Conservation (phyloP, 2,113 vertebrate genomes). For the Solea senegalensis region DNA sequence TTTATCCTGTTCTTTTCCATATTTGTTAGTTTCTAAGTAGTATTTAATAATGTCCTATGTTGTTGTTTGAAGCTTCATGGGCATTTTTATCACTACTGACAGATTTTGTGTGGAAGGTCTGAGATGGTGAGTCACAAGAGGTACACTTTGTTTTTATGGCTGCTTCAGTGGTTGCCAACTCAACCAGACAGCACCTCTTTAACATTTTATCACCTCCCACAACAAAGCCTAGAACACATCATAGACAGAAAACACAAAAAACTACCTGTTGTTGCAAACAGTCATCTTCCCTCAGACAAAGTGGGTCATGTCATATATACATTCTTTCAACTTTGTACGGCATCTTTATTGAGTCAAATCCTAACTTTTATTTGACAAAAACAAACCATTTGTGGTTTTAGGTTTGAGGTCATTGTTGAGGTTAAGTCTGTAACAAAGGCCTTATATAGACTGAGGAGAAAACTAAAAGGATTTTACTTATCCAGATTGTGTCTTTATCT, state of each 20-base stretch:
- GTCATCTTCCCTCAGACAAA: too few relatives aligned
- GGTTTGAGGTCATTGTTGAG: not conserved
- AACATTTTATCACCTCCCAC: conserved; percentile 13
- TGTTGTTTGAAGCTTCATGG: not conserved
- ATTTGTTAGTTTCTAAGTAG: too few relatives aligned
- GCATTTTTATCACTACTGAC: not conserved
- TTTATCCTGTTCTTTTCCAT: too few relatives aligned
- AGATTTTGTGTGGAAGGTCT: conserved; percentile 1
- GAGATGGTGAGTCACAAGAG: conserved; percentile 13
- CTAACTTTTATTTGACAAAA: not conserved
- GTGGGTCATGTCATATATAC: too few relatives aligned
- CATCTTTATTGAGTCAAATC: not conserved
- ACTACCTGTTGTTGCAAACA: too few relatives aligned
- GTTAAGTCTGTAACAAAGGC: too few relatives aligned
- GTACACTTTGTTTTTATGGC: conserved; percentile 5
- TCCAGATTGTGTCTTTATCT: too few relatives aligned
- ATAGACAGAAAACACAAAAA: not conserved
- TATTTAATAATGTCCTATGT: too few relatives aligned
- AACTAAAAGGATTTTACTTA: too few relatives aligned
- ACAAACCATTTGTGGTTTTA: not conserved
- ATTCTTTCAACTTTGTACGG: too few relatives aligned
- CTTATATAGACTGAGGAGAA: too few relatives aligned
- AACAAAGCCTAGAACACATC: not conserved
- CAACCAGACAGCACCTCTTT: conserved; percentile 8
- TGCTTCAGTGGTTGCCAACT: conserved; percentile 4